Conservation (phyloP, 1,140 invertebrate genomes). For the Halesus radiatus region DNA sequence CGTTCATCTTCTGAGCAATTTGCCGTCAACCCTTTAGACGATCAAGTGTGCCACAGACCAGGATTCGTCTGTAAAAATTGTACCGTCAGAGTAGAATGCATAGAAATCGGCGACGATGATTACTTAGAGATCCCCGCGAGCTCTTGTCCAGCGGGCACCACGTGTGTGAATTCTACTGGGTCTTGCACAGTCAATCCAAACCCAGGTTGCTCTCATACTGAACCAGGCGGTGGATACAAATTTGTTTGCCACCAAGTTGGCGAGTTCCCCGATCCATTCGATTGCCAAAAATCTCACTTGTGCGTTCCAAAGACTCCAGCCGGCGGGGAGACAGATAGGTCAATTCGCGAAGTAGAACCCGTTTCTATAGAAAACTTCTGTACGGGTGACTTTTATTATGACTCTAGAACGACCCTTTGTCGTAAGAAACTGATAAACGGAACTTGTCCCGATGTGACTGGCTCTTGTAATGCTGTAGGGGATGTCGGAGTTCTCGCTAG, state of each 20-base stretch:
- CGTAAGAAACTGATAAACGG: not conserved
- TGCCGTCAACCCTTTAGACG: not conserved
- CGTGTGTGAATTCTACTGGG: slow-evolving; percentile 21
- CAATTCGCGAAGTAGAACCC: too few relatives aligned
- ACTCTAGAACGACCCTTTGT: slow-evolving; percentile 27
- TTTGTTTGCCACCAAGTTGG: slow-evolving; percentile 54
- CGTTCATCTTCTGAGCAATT: too few relatives aligned
- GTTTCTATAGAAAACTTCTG: not conserved
- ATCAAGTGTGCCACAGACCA: slow-evolving; percentile 4
- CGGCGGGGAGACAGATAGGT: too few relatives aligned
- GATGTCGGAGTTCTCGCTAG: not conserved
- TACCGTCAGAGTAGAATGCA: not conserved
- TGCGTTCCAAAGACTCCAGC: slow-evolving; percentile 62
- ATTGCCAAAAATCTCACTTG: slow-evolving; percentile 65
- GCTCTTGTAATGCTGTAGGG: not conserved
- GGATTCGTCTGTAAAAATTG: slow-evolving; percentile 43
- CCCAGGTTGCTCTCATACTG: not conserved
- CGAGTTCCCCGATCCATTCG: slow-evolving; percentile 64
- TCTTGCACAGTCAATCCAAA: slow-evolving; percentile 32
- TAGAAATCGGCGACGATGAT: not conserved
- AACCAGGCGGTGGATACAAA: not conserved
- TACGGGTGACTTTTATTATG: slow-evolving; percentile 19
- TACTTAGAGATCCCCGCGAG: not conserved
- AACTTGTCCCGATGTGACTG: not conserved
- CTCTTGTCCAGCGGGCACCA: not conserved